Evolutionary conservation across 2,113 vertebrate genomes (phyloP).

Genomic region (Motacilla tschutschensis): DNA sequence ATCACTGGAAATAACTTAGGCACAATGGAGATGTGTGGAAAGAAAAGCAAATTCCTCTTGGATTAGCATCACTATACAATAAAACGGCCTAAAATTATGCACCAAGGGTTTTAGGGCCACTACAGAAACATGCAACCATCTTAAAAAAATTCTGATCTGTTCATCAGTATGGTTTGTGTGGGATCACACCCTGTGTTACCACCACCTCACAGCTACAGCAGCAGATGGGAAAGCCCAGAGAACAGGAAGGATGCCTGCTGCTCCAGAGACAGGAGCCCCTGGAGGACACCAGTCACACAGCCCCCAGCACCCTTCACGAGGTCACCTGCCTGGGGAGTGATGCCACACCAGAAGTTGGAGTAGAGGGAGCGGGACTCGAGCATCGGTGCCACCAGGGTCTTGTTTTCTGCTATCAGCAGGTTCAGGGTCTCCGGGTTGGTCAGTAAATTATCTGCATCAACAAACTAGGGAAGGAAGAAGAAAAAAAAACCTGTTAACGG

Average conservation of each 20-base stretch:
- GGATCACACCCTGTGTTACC: not conserved
- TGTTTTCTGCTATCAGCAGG: conserved; percentile 91
- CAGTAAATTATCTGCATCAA: conserved; percentile 92
- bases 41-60: not conserved
- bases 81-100: not conserved
- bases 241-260: not conserved
- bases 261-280: not conserved
- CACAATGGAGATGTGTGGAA: not conserved
- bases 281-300: not conserved
- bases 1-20: too few relatives aligned
- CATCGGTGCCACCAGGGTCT: conserved; percentile 92
- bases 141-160: not conserved
- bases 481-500: not conserved
- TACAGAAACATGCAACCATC: not conserved
- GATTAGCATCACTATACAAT: not conserved
- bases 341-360: conserved; percentile 98
- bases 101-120: not conserved
- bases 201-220: not conserved
- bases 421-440: conserved; percentile 87
- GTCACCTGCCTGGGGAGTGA: conserved; percentile 90
- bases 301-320: accelerated
- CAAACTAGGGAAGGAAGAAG: conserved; percentile 74
- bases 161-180: not conserved
- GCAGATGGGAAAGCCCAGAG: not conserved
- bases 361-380: conserved; percentile 92